Percentiles rank a stretch among this genome's conserved stretches.
Conservation (phyloP, 2,888 invertebrate species). For the Leistus spinibarbis region DNA sequence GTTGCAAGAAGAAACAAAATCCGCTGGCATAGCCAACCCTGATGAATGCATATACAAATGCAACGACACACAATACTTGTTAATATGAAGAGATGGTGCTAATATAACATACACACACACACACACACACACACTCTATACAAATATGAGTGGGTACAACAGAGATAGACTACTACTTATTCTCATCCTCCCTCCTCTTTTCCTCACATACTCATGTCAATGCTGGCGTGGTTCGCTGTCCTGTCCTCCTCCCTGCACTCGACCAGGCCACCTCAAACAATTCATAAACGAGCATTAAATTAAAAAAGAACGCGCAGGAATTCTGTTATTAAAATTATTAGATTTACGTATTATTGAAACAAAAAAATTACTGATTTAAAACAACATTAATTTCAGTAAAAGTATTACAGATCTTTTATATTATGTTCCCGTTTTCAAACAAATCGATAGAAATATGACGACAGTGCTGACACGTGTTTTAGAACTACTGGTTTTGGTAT, state of each 20-base stretch:
- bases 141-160: neutral
- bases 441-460: too few relatives aligned
- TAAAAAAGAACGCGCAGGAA: too few relatives aligned
- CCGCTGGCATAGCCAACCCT: constrained; percentile 16
- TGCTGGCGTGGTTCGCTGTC: constrained; percentile 4
- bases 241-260: neutral
- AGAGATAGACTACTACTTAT: neutral
- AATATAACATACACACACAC: constrained; percentile 18
- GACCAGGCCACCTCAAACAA: neutral
- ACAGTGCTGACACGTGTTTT: neutral
- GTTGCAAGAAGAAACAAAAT: constrained; percentile 9
- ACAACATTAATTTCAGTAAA: too few relatives aligned
- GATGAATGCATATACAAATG: constrained; percentile 36
- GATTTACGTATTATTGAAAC: too few relatives aligned
- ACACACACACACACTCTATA: neutral
- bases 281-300: too few relatives aligned
- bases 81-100: constrained; percentile 37
- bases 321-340: too few relatives aligned
- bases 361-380: too few relatives aligned
- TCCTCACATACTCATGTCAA: neutral
- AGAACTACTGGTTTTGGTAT: neutral
- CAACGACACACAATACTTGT: constrained; percentile 33
- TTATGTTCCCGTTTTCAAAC: too few relatives aligned
- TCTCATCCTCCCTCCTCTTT: neutral
- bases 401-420: too few relatives aligned